A percentile compares a stretch with the other conserved stretches of the same genome.
These are phyloP conservation scores for Leptinotarsa texana DNA, from an alignment of 1,140 invertebrate species.

Conservation along the genomic window DNA sequence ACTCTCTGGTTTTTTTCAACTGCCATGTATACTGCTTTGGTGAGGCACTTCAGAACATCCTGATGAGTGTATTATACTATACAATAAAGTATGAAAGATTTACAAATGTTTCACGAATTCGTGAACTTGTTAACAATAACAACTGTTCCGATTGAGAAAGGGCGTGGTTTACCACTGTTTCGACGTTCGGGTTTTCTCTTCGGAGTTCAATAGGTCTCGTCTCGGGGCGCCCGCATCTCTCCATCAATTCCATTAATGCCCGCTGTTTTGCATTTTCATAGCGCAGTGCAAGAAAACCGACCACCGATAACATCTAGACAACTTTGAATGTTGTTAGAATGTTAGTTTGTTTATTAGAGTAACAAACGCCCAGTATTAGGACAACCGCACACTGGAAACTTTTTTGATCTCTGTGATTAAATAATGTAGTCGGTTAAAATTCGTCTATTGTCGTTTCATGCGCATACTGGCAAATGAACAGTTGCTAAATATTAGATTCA, in stretches of 20 bases:
- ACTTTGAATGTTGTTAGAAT: conserved; percentile 13
- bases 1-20: too few species aligned
- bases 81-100: too few species aligned
- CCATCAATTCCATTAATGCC: conserved; percentile 26
- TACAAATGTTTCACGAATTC: too few species aligned
- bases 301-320: conserved; percentile 24
- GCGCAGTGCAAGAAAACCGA: conserved; percentile 15
- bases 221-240: conserved; percentile 25
- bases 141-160: too few species aligned
- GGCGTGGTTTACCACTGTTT: not conserved
- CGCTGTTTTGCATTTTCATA: conserved; percentile 29
- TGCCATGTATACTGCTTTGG: too few species aligned
- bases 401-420: not conserved
- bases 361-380: conserved; percentile 17
- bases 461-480: too few species aligned
- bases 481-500: too few species aligned
- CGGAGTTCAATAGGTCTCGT: conserved; percentile 23
- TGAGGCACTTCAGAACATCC: too few species aligned
- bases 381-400: too few species aligned
- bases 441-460: too few species aligned
- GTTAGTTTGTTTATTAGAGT: conserved; percentile 19
- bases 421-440: not conserved
- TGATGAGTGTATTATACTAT: too few species aligned
- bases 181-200: conserved; percentile 13
- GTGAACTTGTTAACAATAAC: too few species aligned